These are phyloP conservation scores for Bombyx mori DNA, from an alignment of 1,140 invertebrate genomes.

Conservation along the genomic window DNA sequence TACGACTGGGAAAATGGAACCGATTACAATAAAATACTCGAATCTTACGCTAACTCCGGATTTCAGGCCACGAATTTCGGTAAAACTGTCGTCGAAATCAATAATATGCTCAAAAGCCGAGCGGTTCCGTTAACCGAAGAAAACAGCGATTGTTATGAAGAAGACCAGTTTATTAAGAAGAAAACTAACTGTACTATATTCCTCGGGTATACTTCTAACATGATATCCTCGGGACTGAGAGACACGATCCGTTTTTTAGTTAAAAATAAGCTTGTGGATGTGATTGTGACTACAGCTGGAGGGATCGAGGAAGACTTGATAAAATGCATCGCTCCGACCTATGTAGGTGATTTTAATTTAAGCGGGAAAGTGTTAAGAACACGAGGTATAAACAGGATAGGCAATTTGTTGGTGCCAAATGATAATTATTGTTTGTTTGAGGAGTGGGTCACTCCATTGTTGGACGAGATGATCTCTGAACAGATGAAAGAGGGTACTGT, in stretches of 20 bases:
- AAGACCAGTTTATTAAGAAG: conserved; percentile 85
- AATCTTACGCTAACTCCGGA: conserved; percentile 86
- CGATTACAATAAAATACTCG: conserved; percentile 88
- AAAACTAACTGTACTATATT: conserved; percentile 95
- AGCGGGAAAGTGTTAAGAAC: conserved; percentile 84
- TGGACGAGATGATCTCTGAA: conserved; percentile 93
- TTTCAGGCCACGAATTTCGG: conserved; percentile 98
- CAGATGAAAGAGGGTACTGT: conserved; percentile 82
- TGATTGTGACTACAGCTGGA: conserved; percentile 97
- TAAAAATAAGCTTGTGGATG: conserved; percentile 90
- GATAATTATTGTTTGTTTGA: conserved; percentile 99
- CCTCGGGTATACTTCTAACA: conserved; percentile 97
- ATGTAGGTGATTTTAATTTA: conserved; percentile 91
- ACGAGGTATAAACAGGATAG: conserved; percentile 96
- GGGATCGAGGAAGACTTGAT: conserved; percentile 99
- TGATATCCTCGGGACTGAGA: conserved; percentile 94
- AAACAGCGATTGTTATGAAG: conserved; percentile 77
- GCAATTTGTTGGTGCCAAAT: conserved; percentile 98
- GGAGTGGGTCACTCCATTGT: conserved; percentile 96
- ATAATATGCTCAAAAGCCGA: conserved; percentile 89
- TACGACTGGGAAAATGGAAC: conserved; percentile 96
- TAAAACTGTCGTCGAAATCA: conserved; percentile 90
- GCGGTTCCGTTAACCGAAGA: conserved; percentile 77
- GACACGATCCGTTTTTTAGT: conserved; percentile 93
- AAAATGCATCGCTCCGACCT: conserved; percentile 97